Evolutionary conservation across 2,113 vertebrate species (phyloP).

Genomic region (Prietella phreatophila): DNA sequence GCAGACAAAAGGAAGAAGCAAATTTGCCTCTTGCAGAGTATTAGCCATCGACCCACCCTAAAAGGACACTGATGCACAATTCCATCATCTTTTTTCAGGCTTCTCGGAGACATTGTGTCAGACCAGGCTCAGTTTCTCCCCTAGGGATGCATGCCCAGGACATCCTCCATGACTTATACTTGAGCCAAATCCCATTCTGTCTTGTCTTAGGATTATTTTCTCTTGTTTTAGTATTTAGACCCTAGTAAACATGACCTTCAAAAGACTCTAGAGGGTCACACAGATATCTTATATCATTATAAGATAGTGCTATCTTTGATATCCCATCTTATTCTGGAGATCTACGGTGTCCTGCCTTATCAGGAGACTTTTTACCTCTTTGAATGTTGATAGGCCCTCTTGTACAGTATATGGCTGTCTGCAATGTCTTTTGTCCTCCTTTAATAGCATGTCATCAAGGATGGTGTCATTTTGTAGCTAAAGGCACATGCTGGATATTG

Average conservation of each 20-base stretch:
- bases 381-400: no score
- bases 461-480: background rate
- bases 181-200: background rate
- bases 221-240: background rate
- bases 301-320: background rate
- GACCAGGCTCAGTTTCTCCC: background rate
- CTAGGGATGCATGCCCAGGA: background rate
- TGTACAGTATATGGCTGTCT: background rate
- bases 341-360: background rate
- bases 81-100: background rate
- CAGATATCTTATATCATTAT: background rate
- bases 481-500: background rate
- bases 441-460: background rate
- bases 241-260: background rate
- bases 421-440: background rate
- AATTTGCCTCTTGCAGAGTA: background rate
- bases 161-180: background rate
- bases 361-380: background rate
- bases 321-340: background rate
- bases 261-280: background rate
- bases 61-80: conserved; percentile 17
- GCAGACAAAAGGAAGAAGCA: background rate
- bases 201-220: background rate
- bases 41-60: background rate
- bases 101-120: conserved; percentile 10